Percentiles rank a stretch among this genome's conserved stretches.
Conservation (phyloP, 2,888 invertebrate genomes). For the Chelonus formosanus region DNA sequence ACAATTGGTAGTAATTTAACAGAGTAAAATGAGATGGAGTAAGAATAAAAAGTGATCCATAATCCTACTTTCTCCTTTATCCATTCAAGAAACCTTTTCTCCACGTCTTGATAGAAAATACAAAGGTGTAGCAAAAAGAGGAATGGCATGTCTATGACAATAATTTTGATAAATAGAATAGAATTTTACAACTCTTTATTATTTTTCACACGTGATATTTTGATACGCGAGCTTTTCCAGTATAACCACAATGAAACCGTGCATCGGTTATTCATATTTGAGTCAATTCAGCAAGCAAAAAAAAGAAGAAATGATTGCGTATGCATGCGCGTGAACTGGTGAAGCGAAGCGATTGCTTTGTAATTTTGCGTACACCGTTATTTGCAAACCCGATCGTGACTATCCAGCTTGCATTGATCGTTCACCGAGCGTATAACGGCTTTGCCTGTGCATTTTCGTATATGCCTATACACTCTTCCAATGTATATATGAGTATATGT, state of each 20-base stretch:
- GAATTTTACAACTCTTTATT: too few species aligned
- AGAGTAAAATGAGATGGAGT: too few species aligned
- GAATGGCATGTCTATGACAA: too few species aligned
- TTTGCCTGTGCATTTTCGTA: slow-evolving; percentile 5
- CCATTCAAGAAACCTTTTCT: too few species aligned
- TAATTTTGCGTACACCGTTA: slow-evolving; percentile 46
- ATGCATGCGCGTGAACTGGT: slow-evolving; percentile 27
- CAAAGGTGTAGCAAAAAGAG: too few species aligned
- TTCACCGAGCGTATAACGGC: slow-evolving; percentile 21
- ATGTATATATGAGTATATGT: slow-evolving; percentile 2
- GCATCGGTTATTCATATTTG: slow-evolving; percentile 7
- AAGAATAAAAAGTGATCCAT: too few species aligned
- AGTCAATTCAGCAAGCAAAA: slow-evolving; percentile 5
- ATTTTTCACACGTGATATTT: too few species aligned
- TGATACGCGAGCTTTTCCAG: too few species aligned
- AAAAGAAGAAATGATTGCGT: slow-evolving; percentile 8
- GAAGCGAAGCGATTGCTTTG: slow-evolving; percentile 45
- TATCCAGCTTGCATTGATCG: slow-evolving; percentile 32
- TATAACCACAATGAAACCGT: neutral
- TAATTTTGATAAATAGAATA: too few species aligned
- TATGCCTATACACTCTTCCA: neutral
- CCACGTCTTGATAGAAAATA: too few species aligned
- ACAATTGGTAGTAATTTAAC: too few species aligned
- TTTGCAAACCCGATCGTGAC: slow-evolving; percentile 41
- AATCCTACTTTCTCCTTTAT: too few species aligned